Evolutionary conservation across 2,888 invertebrate species (phyloP).

Genomic region (Uloborus plumipes): DNA sequence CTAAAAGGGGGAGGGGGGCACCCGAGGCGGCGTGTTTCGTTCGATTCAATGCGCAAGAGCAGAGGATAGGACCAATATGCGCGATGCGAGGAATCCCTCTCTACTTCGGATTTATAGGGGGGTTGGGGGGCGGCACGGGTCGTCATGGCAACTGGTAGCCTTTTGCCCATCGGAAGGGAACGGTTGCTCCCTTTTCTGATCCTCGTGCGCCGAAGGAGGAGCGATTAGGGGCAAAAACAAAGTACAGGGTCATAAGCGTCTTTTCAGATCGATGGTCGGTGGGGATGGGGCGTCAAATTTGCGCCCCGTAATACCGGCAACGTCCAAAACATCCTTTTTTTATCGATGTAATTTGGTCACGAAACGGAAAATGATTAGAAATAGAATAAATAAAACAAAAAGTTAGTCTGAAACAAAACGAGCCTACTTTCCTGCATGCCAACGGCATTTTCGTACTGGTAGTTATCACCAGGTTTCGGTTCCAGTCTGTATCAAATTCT

Average conservation of each 20-base stretch:
- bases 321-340: too few species aligned
- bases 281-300: background rate
- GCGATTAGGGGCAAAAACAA: constrained; percentile 45
- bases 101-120: constrained; percentile 13
- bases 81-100: constrained; percentile 14
- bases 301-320: background rate
- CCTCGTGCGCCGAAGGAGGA: constrained; percentile 23
- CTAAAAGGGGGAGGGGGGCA: constrained; percentile 24
- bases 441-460: too few species aligned
- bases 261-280: constrained; percentile 33
- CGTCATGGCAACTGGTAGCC: constrained; percentile 40
- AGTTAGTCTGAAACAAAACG: background rate
- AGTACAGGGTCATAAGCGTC: constrained; percentile 38
- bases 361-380: too few species aligned
- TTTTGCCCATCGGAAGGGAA: constrained; percentile 27
- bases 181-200: constrained; percentile 52
- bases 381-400: too few species aligned
- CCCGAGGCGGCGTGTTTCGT: constrained; percentile 20
- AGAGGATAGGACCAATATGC: constrained; percentile 46
- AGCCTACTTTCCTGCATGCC: background rate
- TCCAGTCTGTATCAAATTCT: too few species aligned
- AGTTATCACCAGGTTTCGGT: too few species aligned
- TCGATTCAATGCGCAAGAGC: constrained; percentile 56
- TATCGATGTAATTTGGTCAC: too few species aligned
- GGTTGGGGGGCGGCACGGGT: constrained; percentile 36